phyloP scores from a whole-genome alignment of 2,888 invertebrate genomes.

The Thymelicus lineola region DNA sequence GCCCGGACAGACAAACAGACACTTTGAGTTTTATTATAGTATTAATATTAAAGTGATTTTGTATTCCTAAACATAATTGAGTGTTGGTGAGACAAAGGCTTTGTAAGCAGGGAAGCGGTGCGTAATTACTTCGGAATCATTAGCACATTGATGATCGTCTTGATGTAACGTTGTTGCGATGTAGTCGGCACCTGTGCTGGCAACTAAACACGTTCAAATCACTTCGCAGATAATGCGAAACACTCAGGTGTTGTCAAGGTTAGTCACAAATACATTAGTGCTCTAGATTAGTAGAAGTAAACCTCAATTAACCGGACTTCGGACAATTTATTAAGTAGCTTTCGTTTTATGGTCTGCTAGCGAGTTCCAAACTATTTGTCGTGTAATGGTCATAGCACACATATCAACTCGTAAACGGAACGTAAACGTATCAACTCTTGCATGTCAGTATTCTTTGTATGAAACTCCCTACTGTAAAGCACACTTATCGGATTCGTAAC shows the following conservation, averaged over 20 bases:
- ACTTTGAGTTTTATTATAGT: no score
- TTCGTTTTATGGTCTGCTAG: no score
- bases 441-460: no score
- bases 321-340: background rate
- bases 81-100: conserved; percentile 3
- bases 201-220: conserved; percentile 6
- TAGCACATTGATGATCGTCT: conserved; percentile 18
- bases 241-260: background rate
- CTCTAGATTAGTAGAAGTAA: background rate
- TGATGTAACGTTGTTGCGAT: conserved; percentile 6
- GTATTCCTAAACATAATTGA: background rate
- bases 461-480: no score
- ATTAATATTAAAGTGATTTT: conserved; percentile 1
- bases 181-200: background rate
- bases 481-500: no score
- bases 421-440: no score
- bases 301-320: background rate
- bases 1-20: no score
- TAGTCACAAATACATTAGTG: conserved; percentile 16
- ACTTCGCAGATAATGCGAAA: conserved; percentile 6
- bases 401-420: no score
- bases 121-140: conserved; percentile 9
- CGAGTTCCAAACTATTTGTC: no score
- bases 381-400: no score
- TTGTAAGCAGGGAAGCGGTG: conserved; percentile 19